Conservation (phyloP, 2,888 invertebrate genomes). For the Cryptocephalus moraei region DNA sequence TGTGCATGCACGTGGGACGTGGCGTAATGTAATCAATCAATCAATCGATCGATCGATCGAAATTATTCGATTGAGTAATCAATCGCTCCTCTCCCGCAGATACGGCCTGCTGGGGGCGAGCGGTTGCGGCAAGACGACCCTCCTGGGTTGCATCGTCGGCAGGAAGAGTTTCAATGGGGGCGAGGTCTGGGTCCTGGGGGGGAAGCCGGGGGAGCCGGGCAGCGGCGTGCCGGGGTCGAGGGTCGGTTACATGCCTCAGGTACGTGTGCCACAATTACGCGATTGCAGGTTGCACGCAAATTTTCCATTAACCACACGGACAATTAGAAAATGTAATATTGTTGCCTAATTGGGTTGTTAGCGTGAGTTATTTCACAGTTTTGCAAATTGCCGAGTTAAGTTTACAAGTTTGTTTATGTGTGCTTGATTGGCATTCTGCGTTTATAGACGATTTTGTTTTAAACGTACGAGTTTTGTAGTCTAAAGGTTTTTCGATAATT, state of each 20-base stretch:
- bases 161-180: slow-evolving; percentile 68
- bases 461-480: too few species aligned
- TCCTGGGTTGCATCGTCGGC: slow-evolving; percentile 78
- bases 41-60: neutral
- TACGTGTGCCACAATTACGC: slow-evolving; percentile 3
- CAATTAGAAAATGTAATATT: too few species aligned
- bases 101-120: slow-evolving; percentile 87
- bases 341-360: too few species aligned
- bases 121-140: slow-evolving; percentile 84
- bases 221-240: slow-evolving; percentile 80
- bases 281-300: neutral
- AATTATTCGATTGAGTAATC: neutral
- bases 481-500: too few species aligned
- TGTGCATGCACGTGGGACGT: slow-evolving; percentile 64
- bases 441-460: too few species aligned
- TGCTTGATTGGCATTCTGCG: too few species aligned
- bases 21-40: slow-evolving; percentile 63
- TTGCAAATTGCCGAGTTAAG: too few species aligned
- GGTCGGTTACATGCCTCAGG: slow-evolving; percentile 53
- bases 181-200: slow-evolving; percentile 76
- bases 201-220: slow-evolving; percentile 69
- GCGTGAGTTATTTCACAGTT: too few species aligned
- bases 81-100: slow-evolving; percentile 39
- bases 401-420: too few species aligned
- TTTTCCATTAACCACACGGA: too few species aligned